Percentiles rank a stretch among this genome's conserved stretches.
Evolutionary conservation across 1,140 invertebrate genomes (phyloP).

Genomic region (Anadara kagoshimensis): DNA sequence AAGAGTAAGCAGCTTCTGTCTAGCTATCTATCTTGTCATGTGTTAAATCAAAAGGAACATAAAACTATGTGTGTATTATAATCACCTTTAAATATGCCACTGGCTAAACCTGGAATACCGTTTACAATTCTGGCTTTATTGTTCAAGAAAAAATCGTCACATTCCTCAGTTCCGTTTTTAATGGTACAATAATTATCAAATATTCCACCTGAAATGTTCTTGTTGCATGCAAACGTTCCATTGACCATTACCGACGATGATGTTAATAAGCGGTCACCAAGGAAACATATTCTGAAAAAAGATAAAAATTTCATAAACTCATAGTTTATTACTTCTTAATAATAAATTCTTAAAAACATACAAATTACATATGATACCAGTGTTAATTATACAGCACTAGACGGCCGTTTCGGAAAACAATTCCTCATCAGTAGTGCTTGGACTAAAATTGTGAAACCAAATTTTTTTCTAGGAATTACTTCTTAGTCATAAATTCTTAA

Average conservation of each 20-base stretch:
- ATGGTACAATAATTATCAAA: conserved; percentile 78
- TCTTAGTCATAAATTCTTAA: too few relatives aligned
- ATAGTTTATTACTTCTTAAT: too few relatives aligned
- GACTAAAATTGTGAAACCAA: too few relatives aligned
- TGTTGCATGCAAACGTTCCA: conserved; percentile 80
- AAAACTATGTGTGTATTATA: background rate
- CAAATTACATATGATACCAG: too few relatives aligned
- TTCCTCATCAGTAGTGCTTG: too few relatives aligned
- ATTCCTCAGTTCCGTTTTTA: conserved; percentile 73
- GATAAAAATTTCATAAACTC: background rate
- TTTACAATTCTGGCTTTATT: conserved; percentile 76
- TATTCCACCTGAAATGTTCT: conserved; percentile 76
- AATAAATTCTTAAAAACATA: too few relatives aligned
- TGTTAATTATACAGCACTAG: too few relatives aligned
- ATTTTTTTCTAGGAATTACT: too few relatives aligned
- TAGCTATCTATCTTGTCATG: too few relatives aligned
- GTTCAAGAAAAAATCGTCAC: conserved; percentile 85
- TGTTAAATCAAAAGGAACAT: too few relatives aligned
- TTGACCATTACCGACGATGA: conserved; percentile 69
- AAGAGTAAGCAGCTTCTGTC: too few relatives aligned
- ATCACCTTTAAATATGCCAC: conserved; percentile 85
- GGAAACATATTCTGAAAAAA: conserved; percentile 89
- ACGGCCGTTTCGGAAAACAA: too few relatives aligned
- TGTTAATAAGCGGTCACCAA: conserved; percentile 88
- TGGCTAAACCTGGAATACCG: conserved; percentile 86